A percentile compares a stretch with the other conserved stretches of the same genome.
Conservation (phyloP, 2,888 invertebrate genomes). For the Trimorus sp. region DNA sequence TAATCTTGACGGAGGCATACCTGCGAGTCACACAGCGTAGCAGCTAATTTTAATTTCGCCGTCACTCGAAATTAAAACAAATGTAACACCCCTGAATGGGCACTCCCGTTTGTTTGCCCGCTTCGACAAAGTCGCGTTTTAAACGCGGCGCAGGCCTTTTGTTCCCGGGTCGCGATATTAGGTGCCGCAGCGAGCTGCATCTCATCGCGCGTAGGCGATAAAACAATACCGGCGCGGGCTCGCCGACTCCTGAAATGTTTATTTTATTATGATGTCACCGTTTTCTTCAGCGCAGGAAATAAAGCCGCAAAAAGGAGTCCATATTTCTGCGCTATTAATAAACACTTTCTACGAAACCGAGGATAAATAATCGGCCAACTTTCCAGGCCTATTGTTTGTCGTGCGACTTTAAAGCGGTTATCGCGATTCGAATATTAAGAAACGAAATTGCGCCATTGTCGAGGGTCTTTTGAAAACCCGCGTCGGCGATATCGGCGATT, state of each 20-base stretch:
- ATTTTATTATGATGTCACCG: constrained; percentile 41
- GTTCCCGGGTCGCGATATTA: constrained; percentile 42
- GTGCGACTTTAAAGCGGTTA: no score
- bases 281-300: constrained; percentile 21
- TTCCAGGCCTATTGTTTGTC: no score
- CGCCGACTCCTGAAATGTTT: constrained; percentile 24
- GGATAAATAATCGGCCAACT: no score
- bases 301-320: constrained; percentile 29
- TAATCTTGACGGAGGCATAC: constrained; percentile 1
- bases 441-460: no score
- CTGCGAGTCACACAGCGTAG: background rate
- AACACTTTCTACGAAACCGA: constrained; percentile 12
- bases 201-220: constrained; percentile 51
- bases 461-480: no score
- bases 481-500: no score
- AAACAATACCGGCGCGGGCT: constrained; percentile 43
- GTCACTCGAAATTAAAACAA: constrained; percentile 30
- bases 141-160: constrained; percentile 65
- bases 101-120: constrained; percentile 63
- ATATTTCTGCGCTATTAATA: constrained; percentile 43
- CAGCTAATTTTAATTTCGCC: background rate
- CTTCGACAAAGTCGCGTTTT: constrained; percentile 74
- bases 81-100: constrained; percentile 28
- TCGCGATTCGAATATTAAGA: no score
- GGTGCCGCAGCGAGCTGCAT: constrained; percentile 38